Base-by-base conservation (phyloP, 2,888 invertebrate species). In the Carabus problematicus region DNA sequence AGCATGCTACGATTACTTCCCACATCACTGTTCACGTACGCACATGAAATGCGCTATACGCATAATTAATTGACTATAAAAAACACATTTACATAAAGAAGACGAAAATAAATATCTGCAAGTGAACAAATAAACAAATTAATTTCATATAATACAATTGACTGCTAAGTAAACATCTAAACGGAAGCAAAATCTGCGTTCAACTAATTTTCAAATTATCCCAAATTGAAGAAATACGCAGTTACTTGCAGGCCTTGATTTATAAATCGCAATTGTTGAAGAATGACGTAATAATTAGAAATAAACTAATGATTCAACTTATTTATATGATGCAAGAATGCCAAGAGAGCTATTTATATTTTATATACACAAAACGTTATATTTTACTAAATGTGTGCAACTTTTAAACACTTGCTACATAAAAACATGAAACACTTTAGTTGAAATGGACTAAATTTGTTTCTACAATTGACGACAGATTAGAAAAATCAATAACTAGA, bases 161-260 rank as follows among this genome's bases (percentile, higher is more conserved):
- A 29, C 3, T 29, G 6, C 29, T 29, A 6, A 6, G 2, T 29
- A n/a, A n/a, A n/a, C n/a, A n/a, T 29, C 6, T 3, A 29, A 29
- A 29, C 29, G 29, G 29, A 29, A 2, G 29, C 6, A 29, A 29
- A 29, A 3, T 6, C 29, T 55, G 55, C 19, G 7, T 9, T 4
- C 18, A 55, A 29, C 39, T 4, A 43, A 29, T 60, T 60, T 60
- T 11, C 19, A 8, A 60, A 19, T 9, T 12, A 45, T 45, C 14
- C n/a, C n/a, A 45, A 7, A 14, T 12, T 14, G 14, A 12, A 29
- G 29, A 12, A 41, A 60, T 19, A 18, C 60, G 60, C 29, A 60
- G 43, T 60, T 42, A 29, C 43, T 11, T 9, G 11, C 18, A 55
- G 43, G 45, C 60, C 60, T 60, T 60, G 60, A 60, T 60, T 60